Evolutionary conservation across 2,113 vertebrate genomes (phyloP).

Genomic region (Sebastes fasciatus): DNA sequence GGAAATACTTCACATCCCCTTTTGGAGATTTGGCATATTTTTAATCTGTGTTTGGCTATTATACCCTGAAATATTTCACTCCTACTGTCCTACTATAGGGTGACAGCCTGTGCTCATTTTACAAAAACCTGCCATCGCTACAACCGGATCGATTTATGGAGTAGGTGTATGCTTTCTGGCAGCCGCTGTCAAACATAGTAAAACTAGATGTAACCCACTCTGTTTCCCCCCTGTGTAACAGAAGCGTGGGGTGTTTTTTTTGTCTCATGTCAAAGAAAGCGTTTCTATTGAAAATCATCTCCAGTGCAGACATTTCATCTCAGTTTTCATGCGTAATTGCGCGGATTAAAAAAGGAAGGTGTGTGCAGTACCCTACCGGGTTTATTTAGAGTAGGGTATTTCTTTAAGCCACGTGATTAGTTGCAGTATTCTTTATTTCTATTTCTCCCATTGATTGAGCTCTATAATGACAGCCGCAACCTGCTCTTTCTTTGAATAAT

Average conservation of each 20-base stretch:
- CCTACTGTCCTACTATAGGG: background rate
- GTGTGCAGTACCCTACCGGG: background rate
- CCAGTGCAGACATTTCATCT: background rate
- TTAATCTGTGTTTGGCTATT: background rate
- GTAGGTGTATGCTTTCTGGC: slow-evolving; percentile 42
- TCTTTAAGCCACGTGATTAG: slow-evolving; percentile 31
- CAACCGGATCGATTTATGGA: slow-evolving; percentile 51
- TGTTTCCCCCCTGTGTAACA: background rate
- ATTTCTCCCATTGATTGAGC: background rate
- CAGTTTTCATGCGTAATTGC: slow-evolving; percentile 23
- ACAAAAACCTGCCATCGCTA: slow-evolving; percentile 24
- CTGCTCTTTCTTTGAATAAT: background rate
- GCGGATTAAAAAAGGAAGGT: slow-evolving; percentile 11
- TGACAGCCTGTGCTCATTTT: background rate
- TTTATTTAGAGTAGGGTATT: slow-evolving; percentile 11
- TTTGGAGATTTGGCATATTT: background rate
- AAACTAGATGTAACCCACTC: slow-evolving; percentile 48
- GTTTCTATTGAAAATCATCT: background rate
- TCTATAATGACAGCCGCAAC: background rate
- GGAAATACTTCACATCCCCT: background rate
- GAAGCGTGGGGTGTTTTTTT: background rate
- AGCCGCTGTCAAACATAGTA: slow-evolving; percentile 56
- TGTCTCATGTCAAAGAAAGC: background rate
- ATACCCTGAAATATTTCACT: background rate
- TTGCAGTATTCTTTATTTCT: background rate